Conservation (phyloP, 2,797 vertebrate species). For the Oreochromis mossambicus region DNA sequence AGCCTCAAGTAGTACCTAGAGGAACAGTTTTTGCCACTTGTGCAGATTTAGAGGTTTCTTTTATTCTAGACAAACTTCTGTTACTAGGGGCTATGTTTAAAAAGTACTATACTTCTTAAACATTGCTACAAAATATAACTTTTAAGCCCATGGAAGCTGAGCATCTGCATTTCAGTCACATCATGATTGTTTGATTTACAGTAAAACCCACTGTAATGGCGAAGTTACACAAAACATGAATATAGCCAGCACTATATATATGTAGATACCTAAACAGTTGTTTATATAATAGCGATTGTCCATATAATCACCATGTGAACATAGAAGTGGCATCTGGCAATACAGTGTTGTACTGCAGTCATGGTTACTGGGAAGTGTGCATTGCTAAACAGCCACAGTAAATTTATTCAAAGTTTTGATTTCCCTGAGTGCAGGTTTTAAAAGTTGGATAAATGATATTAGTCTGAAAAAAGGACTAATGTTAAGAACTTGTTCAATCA, state of each 20-base stretch:
- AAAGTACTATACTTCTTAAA: not conserved
- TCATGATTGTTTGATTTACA: not conserved
- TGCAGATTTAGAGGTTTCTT: not conserved
- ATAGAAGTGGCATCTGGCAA: not conserved
- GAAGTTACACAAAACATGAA: not conserved
- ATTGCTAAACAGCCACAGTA: not conserved
- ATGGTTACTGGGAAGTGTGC: not conserved
- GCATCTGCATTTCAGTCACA: not conserved
- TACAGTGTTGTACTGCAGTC: not conserved
- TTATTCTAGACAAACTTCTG: not conserved
- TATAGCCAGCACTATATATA: not conserved
- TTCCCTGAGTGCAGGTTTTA: not conserved
- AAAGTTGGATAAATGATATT: not conserved
- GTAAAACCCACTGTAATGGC: not conserved
- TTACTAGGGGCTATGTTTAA: not conserved
- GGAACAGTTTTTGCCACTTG: not conserved
- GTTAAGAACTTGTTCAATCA: not conserved
- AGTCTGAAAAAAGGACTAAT: not conserved
- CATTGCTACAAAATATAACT: not conserved
- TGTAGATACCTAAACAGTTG: not conserved
- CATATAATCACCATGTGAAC: not conserved
- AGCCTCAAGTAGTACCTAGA: not conserved
- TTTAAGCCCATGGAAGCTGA: not conserved
- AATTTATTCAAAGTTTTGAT: not conserved
- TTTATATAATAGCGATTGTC: not conserved